These are phyloP conservation scores for Sphaeramia orbicularis DNA, from an alignment of 2,797 vertebrate species.

Conservation along the genomic window DNA sequence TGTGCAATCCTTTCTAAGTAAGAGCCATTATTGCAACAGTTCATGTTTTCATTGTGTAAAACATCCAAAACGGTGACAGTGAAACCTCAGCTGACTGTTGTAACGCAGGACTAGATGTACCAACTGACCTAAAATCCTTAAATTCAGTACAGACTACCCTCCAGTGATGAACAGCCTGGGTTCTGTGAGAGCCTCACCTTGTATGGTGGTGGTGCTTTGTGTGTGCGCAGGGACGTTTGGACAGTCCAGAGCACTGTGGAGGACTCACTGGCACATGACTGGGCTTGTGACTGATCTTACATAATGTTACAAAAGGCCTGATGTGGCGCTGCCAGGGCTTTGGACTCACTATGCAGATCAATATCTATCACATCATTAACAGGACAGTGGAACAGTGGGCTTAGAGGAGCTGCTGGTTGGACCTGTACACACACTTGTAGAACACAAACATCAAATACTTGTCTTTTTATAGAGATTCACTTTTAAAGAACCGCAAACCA, in stretches of 20 bases:
- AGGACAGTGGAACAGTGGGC: not conserved
- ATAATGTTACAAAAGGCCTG: conserved; percentile 50
- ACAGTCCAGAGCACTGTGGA: conserved; percentile 44
- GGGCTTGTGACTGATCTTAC: conserved; percentile 68
- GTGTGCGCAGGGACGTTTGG: conserved; percentile 58
- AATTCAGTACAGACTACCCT: conserved; percentile 6
- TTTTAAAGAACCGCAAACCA: too few species aligned
- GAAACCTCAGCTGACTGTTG: conserved; percentile 8
- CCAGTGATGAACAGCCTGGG: conserved; percentile 15
- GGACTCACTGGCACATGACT: conserved; percentile 64
- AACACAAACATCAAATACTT: too few species aligned
- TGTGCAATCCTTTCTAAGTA: conserved; percentile 2
- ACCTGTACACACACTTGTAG: not conserved
- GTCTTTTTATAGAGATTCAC: too few species aligned
- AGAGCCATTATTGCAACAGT: not conserved
- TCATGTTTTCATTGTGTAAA: not conserved
- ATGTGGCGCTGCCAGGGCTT: conserved; percentile 44
- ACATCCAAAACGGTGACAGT: not conserved
- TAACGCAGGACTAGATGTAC: not conserved
- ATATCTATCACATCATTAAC: conserved; percentile 50
- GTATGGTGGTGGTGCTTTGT: conserved; percentile 61
- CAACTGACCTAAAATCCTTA: conserved; percentile 14
- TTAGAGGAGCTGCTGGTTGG: not conserved
- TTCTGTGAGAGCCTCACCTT: conserved; percentile 62
- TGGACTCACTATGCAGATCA: conserved; percentile 48